phyloP scores from a whole-genome alignment of 2,797 vertebrate species.

The Lagodon rhomboides region DNA sequence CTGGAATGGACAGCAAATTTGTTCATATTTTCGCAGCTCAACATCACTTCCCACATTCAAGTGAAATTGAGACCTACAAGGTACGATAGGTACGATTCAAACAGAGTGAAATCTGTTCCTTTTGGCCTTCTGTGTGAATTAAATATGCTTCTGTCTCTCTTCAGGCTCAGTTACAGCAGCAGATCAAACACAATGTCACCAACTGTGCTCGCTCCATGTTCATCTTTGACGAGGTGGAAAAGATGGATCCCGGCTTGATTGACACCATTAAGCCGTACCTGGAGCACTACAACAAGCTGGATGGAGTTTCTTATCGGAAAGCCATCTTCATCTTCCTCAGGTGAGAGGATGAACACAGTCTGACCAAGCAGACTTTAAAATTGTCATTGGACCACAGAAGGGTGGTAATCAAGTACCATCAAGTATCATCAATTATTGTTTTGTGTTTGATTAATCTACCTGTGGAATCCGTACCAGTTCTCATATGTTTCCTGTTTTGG shows the following conservation, averaged over 20 bases:
- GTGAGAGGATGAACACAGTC: conserved; percentile 57
- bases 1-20: conserved; percentile 89
- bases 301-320: conserved; percentile 89
- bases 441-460: no score
- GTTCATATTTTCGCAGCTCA: conserved; percentile 92
- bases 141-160: neutral
- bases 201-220: conserved; percentile 90
- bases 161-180: conserved; percentile 89
- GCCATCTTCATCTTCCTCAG: conserved; percentile 96
- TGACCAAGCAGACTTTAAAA: no score
- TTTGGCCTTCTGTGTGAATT: neutral
- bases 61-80: conserved; percentile 87
- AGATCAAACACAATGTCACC: conserved; percentile 90
- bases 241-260: conserved; percentile 91
- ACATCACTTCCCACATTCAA: conserved; percentile 90
- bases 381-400: no score
- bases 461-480: neutral
- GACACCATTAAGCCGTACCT: conserved; percentile 93
- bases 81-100: conserved; percentile 69
- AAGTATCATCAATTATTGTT: no score
- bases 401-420: no score
- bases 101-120: no score
- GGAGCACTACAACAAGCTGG: conserved; percentile 89
- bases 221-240: conserved; percentile 96
- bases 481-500: neutral